phyloP scores from a whole-genome alignment of 2,888 invertebrate species.

The Papilio gigon region DNA sequence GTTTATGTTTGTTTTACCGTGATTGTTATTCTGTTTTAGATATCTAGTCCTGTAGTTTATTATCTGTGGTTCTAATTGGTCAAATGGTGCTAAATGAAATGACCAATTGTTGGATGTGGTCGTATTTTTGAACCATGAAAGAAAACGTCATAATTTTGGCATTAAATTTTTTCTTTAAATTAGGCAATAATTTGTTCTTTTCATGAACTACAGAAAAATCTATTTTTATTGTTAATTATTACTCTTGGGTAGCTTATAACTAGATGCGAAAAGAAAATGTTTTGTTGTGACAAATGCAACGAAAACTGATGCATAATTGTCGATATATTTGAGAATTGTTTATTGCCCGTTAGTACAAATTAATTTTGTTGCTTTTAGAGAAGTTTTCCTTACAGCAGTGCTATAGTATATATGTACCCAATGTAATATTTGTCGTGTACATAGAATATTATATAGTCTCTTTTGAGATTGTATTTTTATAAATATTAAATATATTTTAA shows the following conservation, averaged over 20 bases:
- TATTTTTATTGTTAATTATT: neutral
- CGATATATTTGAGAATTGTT: conserved; percentile 37
- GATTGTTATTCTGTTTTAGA: conserved; percentile 16
- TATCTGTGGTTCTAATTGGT: conserved; percentile 37
- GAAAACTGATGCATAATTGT: conserved; percentile 24
- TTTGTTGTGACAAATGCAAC: neutral
- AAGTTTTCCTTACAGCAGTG: conserved; percentile 51
- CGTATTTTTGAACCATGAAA: conserved; percentile 9
- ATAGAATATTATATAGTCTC: conserved; percentile 68
- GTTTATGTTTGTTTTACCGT: conserved; percentile 12
- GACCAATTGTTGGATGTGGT: conserved; percentile 18
- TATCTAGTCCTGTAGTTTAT: conserved; percentile 33
- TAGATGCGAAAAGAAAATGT: neutral
- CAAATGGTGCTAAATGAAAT: conserved; percentile 22
- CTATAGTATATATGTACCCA: conserved; percentile 52
- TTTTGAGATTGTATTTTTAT: conserved; percentile 77
- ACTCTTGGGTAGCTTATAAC: neutral
- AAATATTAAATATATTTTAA: conserved; percentile 64
- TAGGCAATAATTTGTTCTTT: neutral
- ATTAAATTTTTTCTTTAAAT: neutral
- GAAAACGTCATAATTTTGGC: neutral
- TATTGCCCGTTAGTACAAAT: conserved; percentile 54
- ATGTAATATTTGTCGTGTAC: conserved; percentile 57
- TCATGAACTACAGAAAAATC: neutral
- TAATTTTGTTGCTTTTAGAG: conserved; percentile 46